These are phyloP conservation scores for Embidobia sp. DNA, from an alignment of 2,888 invertebrate species.

Conservation along the genomic window DNA sequence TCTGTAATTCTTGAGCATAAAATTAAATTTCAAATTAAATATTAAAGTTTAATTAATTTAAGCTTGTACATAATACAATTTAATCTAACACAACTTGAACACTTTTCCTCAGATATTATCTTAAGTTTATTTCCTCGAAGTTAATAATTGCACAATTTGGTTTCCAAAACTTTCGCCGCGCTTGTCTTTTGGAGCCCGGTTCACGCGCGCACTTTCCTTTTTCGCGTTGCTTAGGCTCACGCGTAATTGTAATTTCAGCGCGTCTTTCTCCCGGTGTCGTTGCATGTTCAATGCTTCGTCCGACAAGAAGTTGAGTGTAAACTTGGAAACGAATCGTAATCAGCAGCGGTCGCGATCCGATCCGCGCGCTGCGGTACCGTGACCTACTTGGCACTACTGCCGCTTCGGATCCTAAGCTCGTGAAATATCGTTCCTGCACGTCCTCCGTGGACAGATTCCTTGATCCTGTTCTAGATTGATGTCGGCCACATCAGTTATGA, in stretches of 20 bases:
- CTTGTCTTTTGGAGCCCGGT: slow-evolving; percentile 26
- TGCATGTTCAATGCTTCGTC: slow-evolving; percentile 24
- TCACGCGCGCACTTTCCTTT: slow-evolving; percentile 43
- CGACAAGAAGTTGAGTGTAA: slow-evolving; percentile 45
- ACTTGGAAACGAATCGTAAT: slow-evolving; percentile 67
- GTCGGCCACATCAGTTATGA: slow-evolving; percentile 26
- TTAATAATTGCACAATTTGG: slow-evolving; percentile 11
- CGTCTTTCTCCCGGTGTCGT: slow-evolving; percentile 36
- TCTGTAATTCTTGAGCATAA: too few species aligned
- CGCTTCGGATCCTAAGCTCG: slow-evolving; percentile 43
- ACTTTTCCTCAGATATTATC: background rate
- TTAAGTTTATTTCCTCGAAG: background rate
- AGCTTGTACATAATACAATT: background rate
- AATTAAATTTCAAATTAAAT: too few species aligned
- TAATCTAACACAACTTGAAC: background rate
- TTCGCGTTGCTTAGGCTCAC: slow-evolving; percentile 29
- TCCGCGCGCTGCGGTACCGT: slow-evolving; percentile 65
- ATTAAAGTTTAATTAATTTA: too few species aligned
- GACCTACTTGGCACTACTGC: slow-evolving; percentile 71
- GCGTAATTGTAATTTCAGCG: slow-evolving; percentile 53
- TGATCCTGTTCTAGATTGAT: slow-evolving; percentile 34
- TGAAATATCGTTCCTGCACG: slow-evolving; percentile 36
- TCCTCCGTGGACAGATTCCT: slow-evolving; percentile 64
- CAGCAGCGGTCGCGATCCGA: slow-evolving; percentile 66
- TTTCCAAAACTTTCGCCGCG: slow-evolving; percentile 37